A percentile compares a stretch with the other conserved stretches of the same genome.
Conservation (phyloP, 2,888 invertebrate genomes). For the Agonum fuliginosum region DNA sequence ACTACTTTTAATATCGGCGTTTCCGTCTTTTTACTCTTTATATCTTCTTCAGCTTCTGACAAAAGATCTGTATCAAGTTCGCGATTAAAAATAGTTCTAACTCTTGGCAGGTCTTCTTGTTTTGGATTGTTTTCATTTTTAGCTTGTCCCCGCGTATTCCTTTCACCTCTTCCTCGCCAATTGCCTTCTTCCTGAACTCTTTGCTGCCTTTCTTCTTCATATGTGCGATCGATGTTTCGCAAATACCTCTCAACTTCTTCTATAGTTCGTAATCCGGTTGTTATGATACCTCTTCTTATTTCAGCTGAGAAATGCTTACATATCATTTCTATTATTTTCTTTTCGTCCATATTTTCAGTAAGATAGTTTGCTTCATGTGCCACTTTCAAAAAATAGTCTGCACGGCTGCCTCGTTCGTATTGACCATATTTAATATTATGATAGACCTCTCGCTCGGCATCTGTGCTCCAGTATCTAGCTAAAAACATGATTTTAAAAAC, state of each 20-base stretch:
- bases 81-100: too few relatives aligned
- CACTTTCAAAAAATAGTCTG: conserved; percentile 49
- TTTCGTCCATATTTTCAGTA: conserved; percentile 31
- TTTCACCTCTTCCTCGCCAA: too few relatives aligned
- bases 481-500: conserved; percentile 51
- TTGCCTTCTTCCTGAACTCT: too few relatives aligned
- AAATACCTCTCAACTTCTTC: conserved; percentile 41
- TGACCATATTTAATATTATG: conserved; percentile 49
- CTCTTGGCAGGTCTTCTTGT: too few relatives aligned
- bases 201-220: background rate
- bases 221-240: conserved; percentile 28
- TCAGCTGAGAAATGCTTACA: conserved; percentile 40
- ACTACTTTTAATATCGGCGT: too few relatives aligned
- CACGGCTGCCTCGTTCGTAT: conserved; percentile 30
- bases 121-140: too few relatives aligned
- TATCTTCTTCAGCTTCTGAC: too few relatives aligned
- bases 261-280: background rate
- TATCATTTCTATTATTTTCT: conserved; percentile 17
- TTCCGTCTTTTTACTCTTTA: too few relatives aligned
- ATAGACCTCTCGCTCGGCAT: conserved; percentile 52
- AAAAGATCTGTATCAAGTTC: too few relatives aligned
- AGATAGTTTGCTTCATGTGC: conserved; percentile 36
- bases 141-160: too few relatives aligned
- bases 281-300: conserved; percentile 42
- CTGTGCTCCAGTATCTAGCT: conserved; percentile 53